These are phyloP conservation scores for Sardina pilchardus DNA, from an alignment of 2,113 vertebrate species.

Conservation along the genomic window DNA sequence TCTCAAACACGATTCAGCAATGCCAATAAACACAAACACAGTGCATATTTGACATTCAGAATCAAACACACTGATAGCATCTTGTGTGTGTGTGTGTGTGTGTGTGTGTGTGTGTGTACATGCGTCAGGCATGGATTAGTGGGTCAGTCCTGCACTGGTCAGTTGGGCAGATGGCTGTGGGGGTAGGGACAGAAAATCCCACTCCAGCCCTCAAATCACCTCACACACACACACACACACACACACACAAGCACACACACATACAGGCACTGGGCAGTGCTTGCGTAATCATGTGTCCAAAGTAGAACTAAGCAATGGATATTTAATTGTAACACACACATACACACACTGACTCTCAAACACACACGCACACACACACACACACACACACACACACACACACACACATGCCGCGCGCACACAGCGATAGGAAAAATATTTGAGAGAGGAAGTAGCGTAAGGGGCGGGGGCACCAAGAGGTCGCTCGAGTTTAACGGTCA, in stretches of 20 bases:
- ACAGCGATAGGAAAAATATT: neutral
- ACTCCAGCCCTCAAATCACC: conserved; percentile 23
- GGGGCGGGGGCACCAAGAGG: neutral
- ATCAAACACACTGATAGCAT: no score
- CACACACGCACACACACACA: conserved; percentile 22
- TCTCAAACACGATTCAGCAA: no score
- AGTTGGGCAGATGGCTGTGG: conserved; percentile 25
- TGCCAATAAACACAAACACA: no score
- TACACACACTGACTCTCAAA: neutral
- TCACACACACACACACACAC: conserved; percentile 15
- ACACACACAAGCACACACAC: conserved; percentile 1
- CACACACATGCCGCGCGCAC: conserved; percentile 47
- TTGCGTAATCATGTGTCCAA: neutral
- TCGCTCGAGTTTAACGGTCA: neutral
- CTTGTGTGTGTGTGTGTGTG: conserved; percentile 6
- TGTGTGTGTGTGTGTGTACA: neutral
- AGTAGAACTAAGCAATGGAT: neutral
- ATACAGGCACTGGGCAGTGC: neutral
- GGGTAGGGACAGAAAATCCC: neutral
- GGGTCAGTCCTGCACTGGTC: neutral
- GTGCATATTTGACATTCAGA: no score
- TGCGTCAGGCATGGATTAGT: conserved; percentile 14
- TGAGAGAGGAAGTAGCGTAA: conserved; percentile 47
- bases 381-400: conserved; percentile 19
- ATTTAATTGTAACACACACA: neutral